phyloP scores from a whole-genome alignment of 2,888 invertebrate genomes.

The Anodontia alba region DNA sequence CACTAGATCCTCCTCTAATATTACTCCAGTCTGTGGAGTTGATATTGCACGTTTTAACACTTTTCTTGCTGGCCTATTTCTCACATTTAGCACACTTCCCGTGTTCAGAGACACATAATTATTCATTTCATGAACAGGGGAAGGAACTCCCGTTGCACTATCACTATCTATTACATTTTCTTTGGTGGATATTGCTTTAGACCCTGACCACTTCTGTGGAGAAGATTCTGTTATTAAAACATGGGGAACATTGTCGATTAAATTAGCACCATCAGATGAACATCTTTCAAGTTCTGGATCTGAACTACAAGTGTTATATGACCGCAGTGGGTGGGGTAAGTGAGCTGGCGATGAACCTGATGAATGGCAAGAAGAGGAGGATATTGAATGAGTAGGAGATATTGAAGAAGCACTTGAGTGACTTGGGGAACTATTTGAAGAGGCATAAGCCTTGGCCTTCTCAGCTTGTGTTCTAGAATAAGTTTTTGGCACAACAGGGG shows the following conservation, averaged over 20 bases:
- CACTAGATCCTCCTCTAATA: constrained; percentile 65
- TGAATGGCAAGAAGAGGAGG: constrained; percentile 35
- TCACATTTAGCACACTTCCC: background rate
- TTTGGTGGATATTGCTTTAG: constrained; percentile 17
- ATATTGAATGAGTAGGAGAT: constrained; percentile 45
- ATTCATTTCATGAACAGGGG: constrained; percentile 23
- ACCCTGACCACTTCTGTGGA: constrained; percentile 15
- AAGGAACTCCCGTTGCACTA: background rate
- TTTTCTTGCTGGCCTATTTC: constrained; percentile 69
- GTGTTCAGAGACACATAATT: background rate
- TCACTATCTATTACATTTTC: constrained; percentile 14
- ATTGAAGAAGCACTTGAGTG: constrained; percentile 49
- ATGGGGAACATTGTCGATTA: background rate
- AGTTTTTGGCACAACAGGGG: constrained; percentile 58
- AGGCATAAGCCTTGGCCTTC: constrained; percentile 37
- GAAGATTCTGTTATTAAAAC: background rate
- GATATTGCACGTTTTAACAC: constrained; percentile 74
- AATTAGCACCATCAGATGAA: constrained; percentile 35
- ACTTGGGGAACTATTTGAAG: constrained; percentile 42
- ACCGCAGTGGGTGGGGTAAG: constrained; percentile 5
- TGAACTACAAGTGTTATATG: constrained; percentile 4
- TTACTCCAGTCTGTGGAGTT: constrained; percentile 65
- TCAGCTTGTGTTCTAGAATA: constrained; percentile 52
- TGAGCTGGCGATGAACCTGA: constrained; percentile 46
- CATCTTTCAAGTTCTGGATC: constrained; percentile 18